These are phyloP conservation scores for Acholoe squamosa DNA, from an alignment of 2,888 invertebrate genomes.

Conservation along the genomic window DNA sequence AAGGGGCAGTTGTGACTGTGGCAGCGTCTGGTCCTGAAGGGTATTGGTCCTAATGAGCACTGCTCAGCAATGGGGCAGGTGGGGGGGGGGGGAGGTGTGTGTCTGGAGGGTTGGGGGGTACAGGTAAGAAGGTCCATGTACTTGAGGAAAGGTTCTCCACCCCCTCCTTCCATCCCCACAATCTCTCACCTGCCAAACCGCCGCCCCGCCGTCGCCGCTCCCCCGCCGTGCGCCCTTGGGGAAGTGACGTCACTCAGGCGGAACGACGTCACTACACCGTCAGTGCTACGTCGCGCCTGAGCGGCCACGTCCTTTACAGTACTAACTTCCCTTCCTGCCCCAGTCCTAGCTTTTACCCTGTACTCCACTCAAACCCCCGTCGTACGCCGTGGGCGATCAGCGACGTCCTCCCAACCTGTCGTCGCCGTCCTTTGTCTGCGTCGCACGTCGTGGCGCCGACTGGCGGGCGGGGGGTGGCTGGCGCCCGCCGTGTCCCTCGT, in stretches of 20 bases:
- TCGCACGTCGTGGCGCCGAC: neutral
- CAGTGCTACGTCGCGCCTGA: neutral
- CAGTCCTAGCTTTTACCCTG: neutral
- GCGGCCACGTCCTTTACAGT: neutral
- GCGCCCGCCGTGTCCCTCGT: constrained; percentile 16
- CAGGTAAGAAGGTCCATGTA: too few relatives aligned
- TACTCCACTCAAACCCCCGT: too few relatives aligned
- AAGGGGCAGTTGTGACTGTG: too few relatives aligned
- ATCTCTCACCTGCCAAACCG: neutral
- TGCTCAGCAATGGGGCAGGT: too few relatives aligned
- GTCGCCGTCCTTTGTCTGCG: neutral
- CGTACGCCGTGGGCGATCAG: neutral
- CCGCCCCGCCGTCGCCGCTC: neutral
- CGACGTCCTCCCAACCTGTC: neutral
- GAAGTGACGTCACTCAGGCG: neutral
- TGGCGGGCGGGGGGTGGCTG: neutral
- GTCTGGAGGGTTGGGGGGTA: too few relatives aligned
- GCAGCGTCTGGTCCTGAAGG: too few relatives aligned
- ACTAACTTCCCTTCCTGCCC: neutral
- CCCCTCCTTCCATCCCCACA: neutral
- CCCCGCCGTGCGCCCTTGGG: neutral
- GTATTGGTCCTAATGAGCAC: too few relatives aligned
- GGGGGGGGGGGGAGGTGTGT: too few relatives aligned
- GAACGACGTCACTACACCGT: neutral
- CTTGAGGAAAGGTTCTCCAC: neutral